Evolutionary conservation across 2,888 invertebrate species (phyloP).

Genomic region (Pristionchus japonicus): DNA sequence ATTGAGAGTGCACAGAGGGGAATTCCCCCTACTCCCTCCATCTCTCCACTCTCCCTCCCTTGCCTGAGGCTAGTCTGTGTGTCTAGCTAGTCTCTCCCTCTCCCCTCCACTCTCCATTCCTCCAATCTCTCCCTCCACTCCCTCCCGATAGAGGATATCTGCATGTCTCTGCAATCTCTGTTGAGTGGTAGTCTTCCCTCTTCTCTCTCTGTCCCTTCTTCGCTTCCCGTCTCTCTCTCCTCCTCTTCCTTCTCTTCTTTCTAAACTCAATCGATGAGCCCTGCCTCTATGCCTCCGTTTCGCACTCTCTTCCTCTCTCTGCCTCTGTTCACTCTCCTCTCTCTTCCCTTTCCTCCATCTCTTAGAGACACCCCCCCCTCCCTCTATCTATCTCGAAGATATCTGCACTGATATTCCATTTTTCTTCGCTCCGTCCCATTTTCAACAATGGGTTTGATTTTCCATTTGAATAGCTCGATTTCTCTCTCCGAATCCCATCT

Average conservation of each 20-base stretch:
- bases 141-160: background rate
- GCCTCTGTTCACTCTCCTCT: background rate
- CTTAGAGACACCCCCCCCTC: constrained; percentile 16
- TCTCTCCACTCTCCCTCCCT: background rate
- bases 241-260: constrained; percentile 28
- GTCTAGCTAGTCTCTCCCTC: constrained; percentile 1
- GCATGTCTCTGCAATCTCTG: constrained; percentile 21
- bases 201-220: background rate
- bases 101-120: background rate
- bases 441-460: background rate
- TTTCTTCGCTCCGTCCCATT: background rate
- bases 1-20: background rate
- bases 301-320: background rate
- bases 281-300: constrained; percentile 22
- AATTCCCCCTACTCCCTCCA: background rate
- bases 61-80: background rate
- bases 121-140: background rate
- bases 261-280: background rate
- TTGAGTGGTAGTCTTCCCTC: background rate
- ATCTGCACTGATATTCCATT: constrained; percentile 21
- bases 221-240: constrained; percentile 34
- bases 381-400: background rate
- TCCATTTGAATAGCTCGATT: background rate
- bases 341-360: background rate
- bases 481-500: background rate